phyloP scores from a whole-genome alignment of 2,797 vertebrate genomes.

The Takifugu ocellatus region DNA sequence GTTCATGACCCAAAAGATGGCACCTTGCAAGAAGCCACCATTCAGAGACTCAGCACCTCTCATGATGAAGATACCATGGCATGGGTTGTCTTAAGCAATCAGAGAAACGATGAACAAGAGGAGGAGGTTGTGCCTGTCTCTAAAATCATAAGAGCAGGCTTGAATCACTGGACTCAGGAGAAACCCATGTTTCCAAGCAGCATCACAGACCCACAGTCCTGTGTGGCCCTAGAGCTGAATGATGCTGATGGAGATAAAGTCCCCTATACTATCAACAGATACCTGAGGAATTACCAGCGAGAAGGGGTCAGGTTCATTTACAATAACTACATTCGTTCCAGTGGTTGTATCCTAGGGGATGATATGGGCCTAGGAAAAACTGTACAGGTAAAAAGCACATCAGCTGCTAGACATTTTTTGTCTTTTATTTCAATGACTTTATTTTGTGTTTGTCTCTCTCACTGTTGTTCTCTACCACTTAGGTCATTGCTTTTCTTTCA shows the following conservation, averaged over 20 bases:
- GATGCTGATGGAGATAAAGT: constrained; percentile 68
- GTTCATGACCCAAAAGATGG: constrained; percentile 70
- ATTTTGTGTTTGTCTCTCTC: neutral
- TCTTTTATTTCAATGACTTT: constrained; percentile 5
- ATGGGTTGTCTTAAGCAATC: constrained; percentile 64
- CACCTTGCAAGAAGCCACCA: constrained; percentile 68
- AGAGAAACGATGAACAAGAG: constrained; percentile 33
- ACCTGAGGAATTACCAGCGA: constrained; percentile 91
- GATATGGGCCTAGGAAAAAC: constrained; percentile 99
- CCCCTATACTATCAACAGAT: constrained; percentile 93
- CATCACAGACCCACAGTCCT: constrained; percentile 57
- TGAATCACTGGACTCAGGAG: constrained; percentile 65
- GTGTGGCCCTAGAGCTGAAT: constrained; percentile 75
- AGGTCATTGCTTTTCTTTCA: constrained; percentile 95
- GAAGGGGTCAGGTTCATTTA: constrained; percentile 88
- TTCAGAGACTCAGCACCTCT: constrained; percentile 72
- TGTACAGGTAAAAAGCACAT: constrained; percentile 81
- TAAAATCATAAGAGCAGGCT: constrained; percentile 61
- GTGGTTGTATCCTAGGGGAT: constrained; percentile 92
- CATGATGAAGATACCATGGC: constrained; percentile 59
- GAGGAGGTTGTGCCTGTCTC: constrained; percentile 69
- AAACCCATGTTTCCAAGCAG: constrained; percentile 84
- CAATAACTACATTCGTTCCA: constrained; percentile 76
- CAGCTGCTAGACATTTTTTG: neutral
- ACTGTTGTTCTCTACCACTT: neutral